These are phyloP conservation scores for Meliscaeva auricollis DNA, from an alignment of 2,888 invertebrate species.

Conservation along the genomic window DNA sequence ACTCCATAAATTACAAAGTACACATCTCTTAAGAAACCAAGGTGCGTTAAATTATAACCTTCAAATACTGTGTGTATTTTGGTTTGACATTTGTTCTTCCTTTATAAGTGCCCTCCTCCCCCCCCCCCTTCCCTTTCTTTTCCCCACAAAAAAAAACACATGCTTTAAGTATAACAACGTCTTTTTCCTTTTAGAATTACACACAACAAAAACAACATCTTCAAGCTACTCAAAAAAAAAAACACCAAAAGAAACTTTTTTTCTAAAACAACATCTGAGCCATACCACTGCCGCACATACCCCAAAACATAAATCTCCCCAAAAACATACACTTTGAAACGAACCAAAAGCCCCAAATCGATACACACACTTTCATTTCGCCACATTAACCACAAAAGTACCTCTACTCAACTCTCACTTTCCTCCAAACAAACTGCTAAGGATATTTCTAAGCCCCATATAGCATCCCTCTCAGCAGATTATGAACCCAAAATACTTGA, in stretches of 20 bases:
- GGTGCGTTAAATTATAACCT: too few species aligned
- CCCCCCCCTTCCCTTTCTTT: too few species aligned
- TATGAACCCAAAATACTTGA: constrained; percentile 63
- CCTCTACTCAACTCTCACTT: constrained; percentile 58
- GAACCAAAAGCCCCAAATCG: constrained; percentile 41
- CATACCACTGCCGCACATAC: neutral
- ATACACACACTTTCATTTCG: constrained; percentile 60
- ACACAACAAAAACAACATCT: neutral
- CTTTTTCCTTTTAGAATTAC: neutral
- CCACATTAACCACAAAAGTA: constrained; percentile 65
- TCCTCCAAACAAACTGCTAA: constrained; percentile 23
- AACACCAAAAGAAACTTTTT: neutral
- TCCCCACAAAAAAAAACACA: too few species aligned
- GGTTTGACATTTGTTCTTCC: too few species aligned
- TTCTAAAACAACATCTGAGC: neutral
- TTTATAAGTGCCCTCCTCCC: too few species aligned
- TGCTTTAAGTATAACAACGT: neutral
- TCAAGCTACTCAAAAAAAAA: neutral
- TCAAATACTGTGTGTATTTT: too few species aligned
- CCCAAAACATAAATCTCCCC: neutral
- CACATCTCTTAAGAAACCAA: too few species aligned
- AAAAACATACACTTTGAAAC: neutral
- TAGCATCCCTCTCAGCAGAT: constrained; percentile 45
- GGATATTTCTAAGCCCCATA: constrained; percentile 40
- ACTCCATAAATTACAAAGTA: too few species aligned